Evolutionary conservation across 2,797 vertebrate genomes (phyloP), one percentile per base, ranked within the genome.

Genomic region (Centroberyx gerrardi): DNA sequence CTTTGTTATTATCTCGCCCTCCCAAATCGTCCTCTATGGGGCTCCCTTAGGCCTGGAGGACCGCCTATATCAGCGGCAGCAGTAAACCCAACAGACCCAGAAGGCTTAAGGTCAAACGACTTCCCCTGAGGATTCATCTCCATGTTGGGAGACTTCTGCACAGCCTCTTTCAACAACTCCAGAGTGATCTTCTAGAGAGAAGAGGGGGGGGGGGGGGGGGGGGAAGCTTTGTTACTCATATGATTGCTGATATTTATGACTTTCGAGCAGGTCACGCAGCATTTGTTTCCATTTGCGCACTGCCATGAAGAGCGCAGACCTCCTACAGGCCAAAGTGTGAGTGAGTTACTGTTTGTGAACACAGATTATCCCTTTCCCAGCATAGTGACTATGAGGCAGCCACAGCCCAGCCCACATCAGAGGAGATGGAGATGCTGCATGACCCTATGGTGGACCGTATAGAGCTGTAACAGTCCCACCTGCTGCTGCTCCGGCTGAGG

Each of bases 401-500:
- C 18, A 27, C 10, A 10, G 42, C 17, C 18, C 8, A 4, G 12
- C 44, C 55, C 49, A 72, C 59, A 72, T 72, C 69, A 62, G 44
- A 48, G 61, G 44, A 2, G 42, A 29, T 62, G 59, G 36, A 17
- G 40, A 46, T 29, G 17, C 48, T 28, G 9, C 1, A 8, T 3
- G 22, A 54, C 36, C 18, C 44, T 18, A 38, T 15, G 59, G 38
- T 15, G 59, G 22, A 53, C 51, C 46, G 15, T 31, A 48, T 12
- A 46, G 18, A 68, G 62, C 64, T 10, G n/a, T 7, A 22, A 0
- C 5, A 14, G 15, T 53, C 73, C 77, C 79, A 90, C 88, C 86
- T 87, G 88, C 88, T 77, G 70, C 79, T 59, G 70, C 74, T 86
- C 67, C 44, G 52, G 66, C 63, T 68, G 60, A 83, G 73, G 84